These are phyloP conservation scores for Nasonovia ribisnigri DNA, from an alignment of 2,888 invertebrate genomes.

Conservation along the genomic window DNA sequence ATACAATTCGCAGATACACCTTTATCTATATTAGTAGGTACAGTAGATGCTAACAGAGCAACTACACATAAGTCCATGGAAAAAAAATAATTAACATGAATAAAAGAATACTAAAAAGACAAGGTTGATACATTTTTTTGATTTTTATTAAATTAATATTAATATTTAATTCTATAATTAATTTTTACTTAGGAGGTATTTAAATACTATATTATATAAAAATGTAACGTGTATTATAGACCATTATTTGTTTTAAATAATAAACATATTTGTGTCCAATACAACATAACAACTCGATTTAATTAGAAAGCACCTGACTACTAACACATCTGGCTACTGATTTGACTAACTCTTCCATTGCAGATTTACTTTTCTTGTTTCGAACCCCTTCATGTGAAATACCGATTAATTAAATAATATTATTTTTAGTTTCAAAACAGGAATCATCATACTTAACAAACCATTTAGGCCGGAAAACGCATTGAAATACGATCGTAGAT, in stretches of 20 bases:
- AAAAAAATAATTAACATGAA: neutral
- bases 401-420: neutral
- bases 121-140: neutral
- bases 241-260: neutral
- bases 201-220: neutral
- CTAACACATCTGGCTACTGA: neutral
- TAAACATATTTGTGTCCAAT: neutral
- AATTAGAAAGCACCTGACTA: neutral
- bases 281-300: neutral
- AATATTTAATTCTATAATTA: neutral
- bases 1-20: neutral
- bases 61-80: neutral
- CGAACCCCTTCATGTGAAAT: neutral
- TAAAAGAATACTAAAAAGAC: neutral
- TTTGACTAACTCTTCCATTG: neutral
- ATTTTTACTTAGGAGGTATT: neutral
- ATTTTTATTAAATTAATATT: neutral
- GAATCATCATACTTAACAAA: neutral
- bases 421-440: neutral
- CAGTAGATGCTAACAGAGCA: neutral
- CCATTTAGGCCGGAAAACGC: neutral
- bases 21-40: too few species aligned
- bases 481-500: neutral
- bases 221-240: neutral
- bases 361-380: neutral